Conservation (phyloP, 2,888 invertebrate species). For the Conus canariensis region DNA sequence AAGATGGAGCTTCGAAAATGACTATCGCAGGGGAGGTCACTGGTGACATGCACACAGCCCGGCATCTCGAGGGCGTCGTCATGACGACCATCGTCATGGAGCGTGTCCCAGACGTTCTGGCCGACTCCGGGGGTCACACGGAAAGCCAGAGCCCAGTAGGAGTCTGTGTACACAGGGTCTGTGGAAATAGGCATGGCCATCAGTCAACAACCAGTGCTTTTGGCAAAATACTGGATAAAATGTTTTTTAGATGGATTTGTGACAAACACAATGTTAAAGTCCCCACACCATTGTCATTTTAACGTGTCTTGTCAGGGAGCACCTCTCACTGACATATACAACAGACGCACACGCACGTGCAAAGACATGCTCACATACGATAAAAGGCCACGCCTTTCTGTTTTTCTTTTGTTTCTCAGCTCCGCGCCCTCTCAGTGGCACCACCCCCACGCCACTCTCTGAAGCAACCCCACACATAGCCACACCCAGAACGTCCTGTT, state of each 20-base stretch:
- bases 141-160: background rate
- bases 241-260: too few species aligned
- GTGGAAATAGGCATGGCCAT: background rate
- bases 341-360: constrained; percentile 62
- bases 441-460: background rate
- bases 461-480: background rate
- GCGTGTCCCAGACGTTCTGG: background rate
- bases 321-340: background rate
- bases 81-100: background rate
- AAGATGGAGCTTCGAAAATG: constrained; percentile 8
- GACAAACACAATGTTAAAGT: too few species aligned
- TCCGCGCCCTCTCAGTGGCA: background rate
- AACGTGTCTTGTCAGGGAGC: too few species aligned
- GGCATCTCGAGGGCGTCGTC: background rate
- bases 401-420: background rate
- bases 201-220: too few species aligned
- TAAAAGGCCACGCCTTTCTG: background rate
- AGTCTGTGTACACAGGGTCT: constrained; percentile 20
- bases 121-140: background rate
- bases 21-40: background rate
- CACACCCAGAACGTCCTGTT: background rate
- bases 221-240: background rate
- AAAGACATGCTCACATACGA: constrained; percentile 55
- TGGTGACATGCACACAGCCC: background rate
- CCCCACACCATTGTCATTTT: background rate